Percentiles rank a stretch among this genome's conserved stretches.
These are phyloP conservation scores for Onthophagus sagittarius DNA, from an alignment of 2,888 invertebrate species.

Conservation along the genomic window DNA sequence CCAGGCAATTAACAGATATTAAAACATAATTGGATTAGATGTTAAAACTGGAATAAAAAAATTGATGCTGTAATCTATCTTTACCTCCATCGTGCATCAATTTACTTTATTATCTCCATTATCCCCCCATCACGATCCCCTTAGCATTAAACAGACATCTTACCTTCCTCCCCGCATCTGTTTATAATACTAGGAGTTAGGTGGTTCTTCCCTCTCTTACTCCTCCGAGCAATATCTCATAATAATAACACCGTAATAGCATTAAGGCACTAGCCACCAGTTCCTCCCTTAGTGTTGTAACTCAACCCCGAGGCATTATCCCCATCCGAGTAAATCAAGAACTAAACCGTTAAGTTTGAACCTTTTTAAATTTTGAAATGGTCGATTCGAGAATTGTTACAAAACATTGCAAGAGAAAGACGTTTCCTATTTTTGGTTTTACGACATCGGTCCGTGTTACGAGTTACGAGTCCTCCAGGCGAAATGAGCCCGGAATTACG, in stretches of 20 bases:
- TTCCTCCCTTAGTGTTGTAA: neutral
- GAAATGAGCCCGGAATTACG: slow-evolving; percentile 7
- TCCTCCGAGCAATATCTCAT: neutral
- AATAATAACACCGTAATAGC: neutral
- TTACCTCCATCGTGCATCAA: neutral
- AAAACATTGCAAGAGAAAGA: no score
- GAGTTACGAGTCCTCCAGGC: neutral
- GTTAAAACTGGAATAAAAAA: no score
- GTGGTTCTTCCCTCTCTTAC: neutral
- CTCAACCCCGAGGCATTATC: neutral
- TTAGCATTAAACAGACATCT: neutral
- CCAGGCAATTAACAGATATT: no score
- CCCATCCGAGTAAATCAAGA: neutral
- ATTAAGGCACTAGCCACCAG: neutral
- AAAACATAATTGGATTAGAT: no score
- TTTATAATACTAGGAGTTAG: neutral
- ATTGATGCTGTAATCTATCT: no score
- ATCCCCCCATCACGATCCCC: neutral
- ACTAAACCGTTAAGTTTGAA: no score
- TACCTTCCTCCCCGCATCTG: neutral
- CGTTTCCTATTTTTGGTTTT: neutral
- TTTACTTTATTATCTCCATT: neutral
- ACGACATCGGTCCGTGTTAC: neutral
- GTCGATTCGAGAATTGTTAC: no score
- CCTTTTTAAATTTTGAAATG: no score